A percentile compares a stretch with the other conserved stretches of the same genome.
These are phyloP conservation scores for Tachystola acroxantha DNA, from an alignment of 2,888 invertebrate species.

Conservation along the genomic window DNA sequence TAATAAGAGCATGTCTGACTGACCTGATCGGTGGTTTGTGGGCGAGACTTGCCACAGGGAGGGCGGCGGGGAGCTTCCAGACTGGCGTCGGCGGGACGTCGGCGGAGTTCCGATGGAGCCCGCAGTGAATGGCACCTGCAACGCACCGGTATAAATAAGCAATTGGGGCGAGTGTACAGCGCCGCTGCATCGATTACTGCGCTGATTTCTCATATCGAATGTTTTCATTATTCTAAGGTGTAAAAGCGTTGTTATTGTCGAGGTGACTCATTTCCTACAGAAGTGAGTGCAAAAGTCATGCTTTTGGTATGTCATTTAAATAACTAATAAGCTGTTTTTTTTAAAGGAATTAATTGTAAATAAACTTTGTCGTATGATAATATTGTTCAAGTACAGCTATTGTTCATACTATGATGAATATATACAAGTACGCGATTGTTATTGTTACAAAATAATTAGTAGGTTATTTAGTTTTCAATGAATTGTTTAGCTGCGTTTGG, in stretches of 20 bases:
- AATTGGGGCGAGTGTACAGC: too few relatives aligned
- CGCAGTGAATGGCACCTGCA: constrained; percentile 84
- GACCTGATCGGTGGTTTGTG: constrained; percentile 84
- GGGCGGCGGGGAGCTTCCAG: constrained; percentile 84
- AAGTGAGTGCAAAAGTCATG: too few relatives aligned
- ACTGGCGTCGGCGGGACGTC: constrained; percentile 80
- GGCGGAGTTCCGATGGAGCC: constrained; percentile 94
- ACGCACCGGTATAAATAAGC: background rate
- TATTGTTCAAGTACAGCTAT: background rate
- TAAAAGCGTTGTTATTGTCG: too few relatives aligned
- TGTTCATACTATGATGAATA: too few relatives aligned
- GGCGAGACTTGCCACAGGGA: constrained; percentile 92
- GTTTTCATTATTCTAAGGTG: too few relatives aligned
- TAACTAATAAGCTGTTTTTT: background rate
- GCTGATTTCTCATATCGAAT: too few relatives aligned
- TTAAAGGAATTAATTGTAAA: background rate
- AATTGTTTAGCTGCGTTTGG: too few relatives aligned
- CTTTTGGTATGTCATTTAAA: background rate
- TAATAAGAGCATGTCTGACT: too few relatives aligned
- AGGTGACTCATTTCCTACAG: too few relatives aligned
- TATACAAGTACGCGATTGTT: background rate
- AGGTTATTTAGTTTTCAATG: too few relatives aligned
- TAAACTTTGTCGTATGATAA: background rate
- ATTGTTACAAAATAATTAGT: too few relatives aligned
- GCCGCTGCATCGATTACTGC: too few relatives aligned